Evolutionary conservation across 2,888 invertebrate genomes (phyloP), one percentile per base, ranked within the genome.

Genomic region (Polydrusus tereticollis): DNA sequence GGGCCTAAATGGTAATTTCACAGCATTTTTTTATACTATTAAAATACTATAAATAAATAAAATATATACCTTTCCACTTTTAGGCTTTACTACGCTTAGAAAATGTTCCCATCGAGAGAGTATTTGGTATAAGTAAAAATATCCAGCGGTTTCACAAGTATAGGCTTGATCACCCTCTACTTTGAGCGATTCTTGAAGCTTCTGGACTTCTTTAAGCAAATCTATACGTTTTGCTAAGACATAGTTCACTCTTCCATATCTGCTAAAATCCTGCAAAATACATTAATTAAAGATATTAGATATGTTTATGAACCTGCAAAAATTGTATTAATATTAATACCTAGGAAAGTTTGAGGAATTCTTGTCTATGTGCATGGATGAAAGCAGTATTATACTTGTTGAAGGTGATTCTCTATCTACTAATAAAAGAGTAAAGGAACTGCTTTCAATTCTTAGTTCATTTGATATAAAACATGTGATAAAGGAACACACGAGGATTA

Each of bases 191-290:
- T 92, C 91, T 85, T 98, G 97, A 21, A 99, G 87, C 38, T 94
- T 90, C 75, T 93, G 94, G 10, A 99, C 99, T 83, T 94, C 93
- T 79, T 90, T 90, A 2, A 99, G 87, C 18, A 99, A 87, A 81
- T 98, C 95, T 77, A 99, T 86, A 5, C 99, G 91, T 86, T 98
- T 97, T 0, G 96, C 94, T 55, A 99, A 87, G 47, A 99, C 99
- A 86, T 97, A 99, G 87, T 99, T 99, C 1, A 99, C 99, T 66
- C 99, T 92, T 0, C 99, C 99, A 85, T 99, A 99, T 83, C 95
- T 74, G 26, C 75, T 75, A 26, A 75, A 75, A 59, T 75, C 75
- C 75, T 75, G 26, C 16, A 52, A 60, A 58, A 65, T 41, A 38
- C 14, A 14, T 38, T 2, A 38, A 38, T 38, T 1, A 16, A 6